Evolutionary conservation across 2,797 vertebrate species (phyloP).

Genomic region (Pristis pectinata): DNA sequence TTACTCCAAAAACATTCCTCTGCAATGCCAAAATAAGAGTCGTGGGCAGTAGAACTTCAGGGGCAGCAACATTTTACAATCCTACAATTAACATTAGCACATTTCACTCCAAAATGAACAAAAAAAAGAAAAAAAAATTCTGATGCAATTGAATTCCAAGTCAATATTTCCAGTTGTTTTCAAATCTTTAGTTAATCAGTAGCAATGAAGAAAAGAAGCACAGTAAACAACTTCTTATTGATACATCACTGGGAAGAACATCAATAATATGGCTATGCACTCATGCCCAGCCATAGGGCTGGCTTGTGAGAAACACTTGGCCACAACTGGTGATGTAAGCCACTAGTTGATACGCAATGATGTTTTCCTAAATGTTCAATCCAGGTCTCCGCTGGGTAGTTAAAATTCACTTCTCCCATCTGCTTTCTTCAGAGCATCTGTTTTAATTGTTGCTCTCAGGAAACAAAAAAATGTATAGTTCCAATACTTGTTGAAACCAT

Average conservation of each 20-base stretch:
- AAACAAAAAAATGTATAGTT: not conserved
- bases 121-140: too few relatives aligned
- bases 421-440: not conserved
- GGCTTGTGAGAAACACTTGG: not conserved
- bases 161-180: not conserved
- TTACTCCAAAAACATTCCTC: too few relatives aligned
- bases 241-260: slow-evolving; percentile 6
- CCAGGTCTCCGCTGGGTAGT: not conserved
- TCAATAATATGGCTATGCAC: slow-evolving; percentile 6
- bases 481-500: not conserved
- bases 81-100: too few relatives aligned
- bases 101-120: too few relatives aligned
- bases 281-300: not conserved
- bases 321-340: not conserved
- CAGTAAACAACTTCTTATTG: not conserved
- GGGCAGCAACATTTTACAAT: too few relatives aligned
- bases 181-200: not conserved
- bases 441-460: not conserved
- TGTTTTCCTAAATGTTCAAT: not conserved
- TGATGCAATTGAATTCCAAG: too few relatives aligned
- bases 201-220: not conserved
- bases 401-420: not conserved
- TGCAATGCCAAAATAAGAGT: too few relatives aligned
- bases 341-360: not conserved
- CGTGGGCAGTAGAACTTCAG: too few relatives aligned